phyloP scores from a whole-genome alignment of 2,888 invertebrate genomes.

The Apomyelois bistriatella region DNA sequence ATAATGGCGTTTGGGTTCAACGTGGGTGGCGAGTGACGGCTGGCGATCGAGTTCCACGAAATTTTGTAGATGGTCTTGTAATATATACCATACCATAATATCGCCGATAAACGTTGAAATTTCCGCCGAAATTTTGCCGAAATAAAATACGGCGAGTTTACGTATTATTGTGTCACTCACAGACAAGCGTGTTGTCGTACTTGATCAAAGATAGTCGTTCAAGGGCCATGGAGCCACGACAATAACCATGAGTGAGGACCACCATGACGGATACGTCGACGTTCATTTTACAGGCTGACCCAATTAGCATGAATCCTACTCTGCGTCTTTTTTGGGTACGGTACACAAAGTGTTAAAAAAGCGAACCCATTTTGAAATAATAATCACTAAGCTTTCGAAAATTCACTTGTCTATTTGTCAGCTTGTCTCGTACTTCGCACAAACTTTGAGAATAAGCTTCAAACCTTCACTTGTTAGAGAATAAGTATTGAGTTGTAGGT shows the following conservation, averaged over 20 bases:
- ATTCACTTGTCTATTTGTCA: no score
- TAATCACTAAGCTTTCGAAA: no score
- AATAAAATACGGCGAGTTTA: conserved; percentile 35
- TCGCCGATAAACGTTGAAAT: conserved; percentile 51
- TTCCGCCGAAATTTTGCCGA: no score
- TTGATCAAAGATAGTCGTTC: no score
- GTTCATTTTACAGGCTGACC: background rate
- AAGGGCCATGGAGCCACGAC: no score
- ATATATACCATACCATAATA: conserved; percentile 32
- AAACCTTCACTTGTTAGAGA: no score
- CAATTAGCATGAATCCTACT: conserved; percentile 7
- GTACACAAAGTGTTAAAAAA: no score
- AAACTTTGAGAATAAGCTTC: no score
- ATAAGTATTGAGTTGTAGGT: no score
- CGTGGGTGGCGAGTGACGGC: conserved; percentile 75
- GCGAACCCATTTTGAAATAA: no score
- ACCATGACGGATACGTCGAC: conserved; percentile 1
- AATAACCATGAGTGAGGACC: conserved; percentile 1
- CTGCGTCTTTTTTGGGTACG: background rate
- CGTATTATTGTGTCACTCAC: conserved; percentile 30
- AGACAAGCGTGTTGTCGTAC: conserved; percentile 2
- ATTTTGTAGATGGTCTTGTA: conserved; percentile 49
- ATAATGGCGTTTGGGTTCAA: conserved; percentile 32
- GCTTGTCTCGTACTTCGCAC: no score
- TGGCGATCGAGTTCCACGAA: conserved; percentile 70